These are phyloP conservation scores for Serripes groenlandicus DNA, from an alignment of 2,888 invertebrate species.

Conservation along the genomic window DNA sequence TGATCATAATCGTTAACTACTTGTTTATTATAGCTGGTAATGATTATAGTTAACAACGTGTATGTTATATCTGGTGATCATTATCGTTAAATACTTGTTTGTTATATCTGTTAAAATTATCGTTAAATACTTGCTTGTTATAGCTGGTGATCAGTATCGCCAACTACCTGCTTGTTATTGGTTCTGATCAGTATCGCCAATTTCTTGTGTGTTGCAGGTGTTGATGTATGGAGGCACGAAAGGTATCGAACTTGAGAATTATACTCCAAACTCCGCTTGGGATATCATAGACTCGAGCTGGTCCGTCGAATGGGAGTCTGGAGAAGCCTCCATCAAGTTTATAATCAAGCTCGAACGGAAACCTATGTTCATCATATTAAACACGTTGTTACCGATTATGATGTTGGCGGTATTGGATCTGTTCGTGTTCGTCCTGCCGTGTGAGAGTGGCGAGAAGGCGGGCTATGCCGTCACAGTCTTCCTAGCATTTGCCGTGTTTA, in stretches of 20 bases:
- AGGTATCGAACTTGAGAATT: background rate
- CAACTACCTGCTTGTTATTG: too few relatives aligned
- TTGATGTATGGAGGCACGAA: background rate
- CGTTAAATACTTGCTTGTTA: too few relatives aligned
- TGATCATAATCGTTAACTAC: too few relatives aligned
- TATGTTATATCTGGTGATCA: too few relatives aligned
- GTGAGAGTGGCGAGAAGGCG: slow-evolving; percentile 25
- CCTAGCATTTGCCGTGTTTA: slow-evolving; percentile 28
- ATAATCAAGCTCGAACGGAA: slow-evolving; percentile 6
- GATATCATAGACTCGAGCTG: background rate
- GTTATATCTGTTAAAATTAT: too few relatives aligned
- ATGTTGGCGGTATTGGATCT: slow-evolving; percentile 20
- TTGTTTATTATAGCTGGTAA: too few relatives aligned
- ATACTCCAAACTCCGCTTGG: background rate
- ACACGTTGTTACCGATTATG: background rate
- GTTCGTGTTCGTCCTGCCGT: slow-evolving; percentile 19
- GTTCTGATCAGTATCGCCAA: too few relatives aligned
- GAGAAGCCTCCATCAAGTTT: background rate
- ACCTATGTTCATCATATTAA: slow-evolving; percentile 14
- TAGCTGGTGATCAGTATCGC: too few relatives aligned
- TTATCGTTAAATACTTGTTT: too few relatives aligned
- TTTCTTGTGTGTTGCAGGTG: background rate
- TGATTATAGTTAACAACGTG: too few relatives aligned
- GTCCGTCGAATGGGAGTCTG: background rate
- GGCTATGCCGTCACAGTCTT: slow-evolving; percentile 35